Evolutionary conservation across 2,797 vertebrate species (phyloP).

Genomic region (Leptodactylus fallax): DNA sequence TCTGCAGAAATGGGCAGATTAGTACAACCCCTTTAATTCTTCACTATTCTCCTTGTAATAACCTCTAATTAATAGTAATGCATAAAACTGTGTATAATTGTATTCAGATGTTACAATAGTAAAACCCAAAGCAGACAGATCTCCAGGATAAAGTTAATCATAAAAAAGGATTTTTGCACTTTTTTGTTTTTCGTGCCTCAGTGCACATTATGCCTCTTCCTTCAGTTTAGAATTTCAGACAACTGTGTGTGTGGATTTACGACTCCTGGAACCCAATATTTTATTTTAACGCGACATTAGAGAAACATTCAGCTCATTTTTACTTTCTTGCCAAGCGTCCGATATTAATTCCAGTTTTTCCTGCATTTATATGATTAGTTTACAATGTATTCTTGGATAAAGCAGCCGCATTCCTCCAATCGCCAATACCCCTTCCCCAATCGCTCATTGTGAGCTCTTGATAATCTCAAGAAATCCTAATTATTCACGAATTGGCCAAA

Average conservation of each 20-base stretch:
- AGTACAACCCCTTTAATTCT: too few species aligned
- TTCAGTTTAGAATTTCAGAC: neutral
- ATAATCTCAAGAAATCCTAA: conserved; percentile 41
- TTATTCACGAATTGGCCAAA: conserved; percentile 42
- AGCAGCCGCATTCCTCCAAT: neutral
- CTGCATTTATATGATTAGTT: conserved; percentile 18
- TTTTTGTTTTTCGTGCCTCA: neutral
- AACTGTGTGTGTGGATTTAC: conserved; percentile 42
- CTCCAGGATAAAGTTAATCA: neutral
- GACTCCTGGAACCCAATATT: conserved; percentile 23
- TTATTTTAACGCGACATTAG: conserved; percentile 39
- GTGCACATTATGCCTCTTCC: neutral
- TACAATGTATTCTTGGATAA: conserved; percentile 25
- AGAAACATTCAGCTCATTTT: conserved; percentile 25
- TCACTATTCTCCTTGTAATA: too few species aligned
- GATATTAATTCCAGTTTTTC: conserved; percentile 42
- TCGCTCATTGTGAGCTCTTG: neutral
- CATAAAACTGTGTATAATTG: neutral
- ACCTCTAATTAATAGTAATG: too few species aligned
- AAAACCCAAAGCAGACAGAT: neutral
- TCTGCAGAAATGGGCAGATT: too few species aligned
- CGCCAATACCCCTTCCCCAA: neutral
- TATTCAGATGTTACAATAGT: neutral
- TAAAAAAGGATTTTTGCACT: neutral
- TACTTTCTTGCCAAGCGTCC: conserved; percentile 22